Evolutionary conservation across 2,113 vertebrate species (phyloP).

Genomic region (Lanius collurio): DNA sequence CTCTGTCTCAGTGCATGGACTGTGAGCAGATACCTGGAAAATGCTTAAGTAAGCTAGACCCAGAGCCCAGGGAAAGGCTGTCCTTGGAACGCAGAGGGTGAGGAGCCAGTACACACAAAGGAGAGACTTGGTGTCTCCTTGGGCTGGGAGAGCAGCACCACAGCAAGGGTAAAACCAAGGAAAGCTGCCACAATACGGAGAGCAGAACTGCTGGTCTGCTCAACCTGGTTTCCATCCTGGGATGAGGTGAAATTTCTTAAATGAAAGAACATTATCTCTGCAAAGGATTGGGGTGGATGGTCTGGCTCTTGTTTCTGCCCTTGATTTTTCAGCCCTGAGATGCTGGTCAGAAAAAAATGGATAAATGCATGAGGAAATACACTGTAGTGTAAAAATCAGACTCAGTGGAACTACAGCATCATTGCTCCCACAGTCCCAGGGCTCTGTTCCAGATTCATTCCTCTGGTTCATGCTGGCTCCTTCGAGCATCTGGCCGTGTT

Average conservation of each 20-base stretch:
- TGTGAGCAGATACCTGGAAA: not conserved
- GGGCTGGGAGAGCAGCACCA: not conserved
- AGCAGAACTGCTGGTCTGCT: not conserved
- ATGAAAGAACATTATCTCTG: not conserved
- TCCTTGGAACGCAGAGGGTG: not conserved
- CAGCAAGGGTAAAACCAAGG: not conserved
- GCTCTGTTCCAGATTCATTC: not conserved
- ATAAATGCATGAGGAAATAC: not conserved
- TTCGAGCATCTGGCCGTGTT: not conserved
- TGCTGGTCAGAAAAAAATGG: not conserved
- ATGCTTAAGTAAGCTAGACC: not conserved
- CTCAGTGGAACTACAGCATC: not conserved
- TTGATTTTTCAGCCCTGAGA: not conserved
- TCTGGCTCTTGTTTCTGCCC: not conserved
- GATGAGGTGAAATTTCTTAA: not conserved
- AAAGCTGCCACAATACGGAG: not conserved
- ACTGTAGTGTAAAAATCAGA: not conserved
- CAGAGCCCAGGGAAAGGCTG: not conserved
- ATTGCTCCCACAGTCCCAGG: not conserved
- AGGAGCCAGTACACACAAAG: not conserved
- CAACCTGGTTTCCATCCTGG: not conserved
- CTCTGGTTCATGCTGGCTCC: not conserved
- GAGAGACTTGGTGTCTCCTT: accelerated
- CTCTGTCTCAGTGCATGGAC: accelerated
- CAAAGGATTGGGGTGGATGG: not conserved